A percentile compares a stretch with the other conserved stretches of the same genome.
Evolutionary conservation across 2,888 invertebrate species (phyloP).

Genomic region (Phyllotreta cruciferae): DNA sequence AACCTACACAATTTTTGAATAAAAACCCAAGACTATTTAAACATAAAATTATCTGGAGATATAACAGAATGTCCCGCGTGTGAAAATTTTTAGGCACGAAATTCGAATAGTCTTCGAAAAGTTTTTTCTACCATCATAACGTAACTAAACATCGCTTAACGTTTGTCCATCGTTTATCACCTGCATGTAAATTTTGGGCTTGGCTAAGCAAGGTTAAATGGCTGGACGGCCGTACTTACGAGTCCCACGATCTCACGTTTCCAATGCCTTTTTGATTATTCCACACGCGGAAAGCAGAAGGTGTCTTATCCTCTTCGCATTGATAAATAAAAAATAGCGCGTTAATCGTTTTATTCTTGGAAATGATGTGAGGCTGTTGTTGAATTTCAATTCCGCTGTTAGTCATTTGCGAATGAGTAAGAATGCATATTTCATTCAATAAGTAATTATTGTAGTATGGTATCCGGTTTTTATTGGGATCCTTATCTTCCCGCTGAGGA

Average conservation of each 20-base stretch:
- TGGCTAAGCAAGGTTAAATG: conserved; percentile 47
- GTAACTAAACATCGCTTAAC: conserved; percentile 39
- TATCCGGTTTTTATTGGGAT: not conserved
- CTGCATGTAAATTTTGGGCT: conserved; percentile 49
- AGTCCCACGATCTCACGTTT: conserved; percentile 49
- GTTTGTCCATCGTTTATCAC: conserved; percentile 51
- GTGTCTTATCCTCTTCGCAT: conserved; percentile 5
- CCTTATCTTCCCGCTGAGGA: too few species aligned
- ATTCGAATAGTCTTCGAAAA: conserved; percentile 20
- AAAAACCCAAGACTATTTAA: not conserved
- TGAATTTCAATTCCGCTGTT: conserved; percentile 7
- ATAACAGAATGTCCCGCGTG: conserved; percentile 31
- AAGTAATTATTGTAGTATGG: too few species aligned
- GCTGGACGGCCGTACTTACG: conserved; percentile 44
- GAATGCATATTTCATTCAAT: not conserved
- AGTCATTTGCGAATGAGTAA: conserved; percentile 5
- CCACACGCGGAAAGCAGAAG: conserved; percentile 2
- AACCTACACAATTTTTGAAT: too few species aligned
- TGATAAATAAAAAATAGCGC: conserved; percentile 2
- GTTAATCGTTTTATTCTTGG: conserved; percentile 12
- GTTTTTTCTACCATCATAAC: conserved; percentile 42
- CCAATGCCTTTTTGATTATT: conserved; percentile 15
- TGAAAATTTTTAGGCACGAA: conserved; percentile 28
- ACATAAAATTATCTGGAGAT: conserved; percentile 8
- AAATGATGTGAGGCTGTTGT: conserved; percentile 10